Percentiles rank a stretch among this genome's conserved stretches.
These are phyloP conservation scores for Cordilura impudica DNA, from an alignment of 2,888 invertebrate genomes.

Conservation along the genomic window DNA sequence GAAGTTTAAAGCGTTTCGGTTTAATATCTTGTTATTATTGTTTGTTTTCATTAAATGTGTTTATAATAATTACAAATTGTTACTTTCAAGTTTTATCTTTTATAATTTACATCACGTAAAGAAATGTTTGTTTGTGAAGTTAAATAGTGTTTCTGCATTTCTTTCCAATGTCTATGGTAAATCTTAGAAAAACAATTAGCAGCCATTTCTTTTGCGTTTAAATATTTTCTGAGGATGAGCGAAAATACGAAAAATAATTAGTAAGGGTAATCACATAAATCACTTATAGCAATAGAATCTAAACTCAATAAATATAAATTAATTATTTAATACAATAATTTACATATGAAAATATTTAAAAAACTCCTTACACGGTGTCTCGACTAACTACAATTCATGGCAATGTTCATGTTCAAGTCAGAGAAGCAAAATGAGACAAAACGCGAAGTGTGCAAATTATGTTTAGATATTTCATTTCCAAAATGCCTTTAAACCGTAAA, in stretches of 20 bases:
- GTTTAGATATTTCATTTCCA: no score
- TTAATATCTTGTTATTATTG: slow-evolving; percentile 3
- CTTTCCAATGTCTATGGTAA: not conserved
- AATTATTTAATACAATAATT: no score
- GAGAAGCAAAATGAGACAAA: no score
- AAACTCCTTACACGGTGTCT: no score
- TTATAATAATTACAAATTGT: slow-evolving; percentile 31
- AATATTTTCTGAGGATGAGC: slow-evolving; percentile 23
- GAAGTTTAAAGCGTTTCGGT: not conserved
- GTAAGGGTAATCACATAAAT: slow-evolving; percentile 11
- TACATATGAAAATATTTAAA: no score
- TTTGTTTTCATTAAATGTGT: not conserved
- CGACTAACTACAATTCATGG: no score
- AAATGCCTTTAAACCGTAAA: no score
- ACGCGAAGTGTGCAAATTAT: no score
- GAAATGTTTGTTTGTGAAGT: not conserved
- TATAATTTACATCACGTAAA: slow-evolving; percentile 25
- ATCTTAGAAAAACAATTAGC: slow-evolving; percentile 9
- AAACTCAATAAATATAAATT: no score
- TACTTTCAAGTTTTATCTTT: slow-evolving; percentile 4
- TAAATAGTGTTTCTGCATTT: not conserved
- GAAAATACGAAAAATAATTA: not conserved
- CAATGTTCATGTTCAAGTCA: no score
- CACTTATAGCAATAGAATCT: no score
- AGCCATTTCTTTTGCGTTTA: slow-evolving; percentile 6